phyloP scores from a whole-genome alignment of 64 coral and sea anemone species.

The Anthopleura sola region DNA sequence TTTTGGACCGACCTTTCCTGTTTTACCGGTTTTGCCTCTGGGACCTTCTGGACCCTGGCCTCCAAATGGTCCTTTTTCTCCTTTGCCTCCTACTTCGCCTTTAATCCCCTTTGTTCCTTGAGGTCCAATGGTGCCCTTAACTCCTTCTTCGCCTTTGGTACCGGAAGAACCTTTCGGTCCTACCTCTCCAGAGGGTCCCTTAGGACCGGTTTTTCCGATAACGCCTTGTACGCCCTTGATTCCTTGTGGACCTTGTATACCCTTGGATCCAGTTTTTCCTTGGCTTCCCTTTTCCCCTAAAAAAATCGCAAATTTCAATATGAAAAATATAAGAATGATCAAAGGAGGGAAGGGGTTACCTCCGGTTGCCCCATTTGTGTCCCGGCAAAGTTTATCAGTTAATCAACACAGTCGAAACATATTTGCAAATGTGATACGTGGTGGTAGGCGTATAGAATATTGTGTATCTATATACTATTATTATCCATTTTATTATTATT shows the following conservation, averaged over 20 bases:
- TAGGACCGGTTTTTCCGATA: not conserved
- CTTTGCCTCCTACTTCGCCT: constrained; percentile 17
- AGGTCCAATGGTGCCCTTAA: not conserved
- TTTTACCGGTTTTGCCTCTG: constrained; percentile 17
- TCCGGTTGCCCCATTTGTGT: not conserved
- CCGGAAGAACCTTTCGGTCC: constrained; percentile 29
- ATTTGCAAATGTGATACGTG: too few relatives aligned
- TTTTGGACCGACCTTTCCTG: constrained; percentile 24
- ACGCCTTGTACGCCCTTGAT: not conserved
- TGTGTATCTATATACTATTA: too few relatives aligned
- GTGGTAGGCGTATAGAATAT: too few relatives aligned
- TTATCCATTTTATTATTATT: too few relatives aligned
- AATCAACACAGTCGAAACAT: too few relatives aligned
- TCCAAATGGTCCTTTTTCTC: not conserved
- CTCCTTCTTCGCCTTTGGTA: constrained; percentile 25
- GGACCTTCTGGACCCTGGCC: not conserved
- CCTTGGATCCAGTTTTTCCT: constrained; percentile 26
- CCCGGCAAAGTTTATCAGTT: too few relatives aligned
- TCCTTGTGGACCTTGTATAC: constrained; percentile 4
- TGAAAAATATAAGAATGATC: not conserved
- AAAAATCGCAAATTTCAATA: not conserved
- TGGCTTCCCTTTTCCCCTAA: not conserved
- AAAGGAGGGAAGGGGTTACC: too few relatives aligned
- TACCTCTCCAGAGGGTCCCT: not conserved
- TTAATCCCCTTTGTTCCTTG: constrained; percentile 37